Conservation (phyloP, 1,140 invertebrate species). For the Pseudomyrmex pallidus region DNA sequence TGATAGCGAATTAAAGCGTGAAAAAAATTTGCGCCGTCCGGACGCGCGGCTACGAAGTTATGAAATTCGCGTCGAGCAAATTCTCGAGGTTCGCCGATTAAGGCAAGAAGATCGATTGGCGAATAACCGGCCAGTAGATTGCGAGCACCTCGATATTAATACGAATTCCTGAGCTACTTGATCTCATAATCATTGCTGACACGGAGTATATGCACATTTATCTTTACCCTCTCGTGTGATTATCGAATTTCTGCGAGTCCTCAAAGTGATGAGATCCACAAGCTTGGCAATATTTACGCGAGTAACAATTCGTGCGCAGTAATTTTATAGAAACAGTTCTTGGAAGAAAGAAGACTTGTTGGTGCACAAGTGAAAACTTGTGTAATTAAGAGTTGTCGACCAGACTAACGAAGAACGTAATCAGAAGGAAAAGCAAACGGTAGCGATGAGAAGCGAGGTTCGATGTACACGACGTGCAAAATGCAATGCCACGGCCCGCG, state of each 20-base stretch:
- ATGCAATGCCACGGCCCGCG: conserved; percentile 71
- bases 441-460: not conserved
- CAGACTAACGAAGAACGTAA: not conserved
- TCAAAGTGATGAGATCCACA: not conserved
- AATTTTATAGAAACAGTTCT: not conserved
- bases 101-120: conserved; percentile 34
- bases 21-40: conserved; percentile 25
- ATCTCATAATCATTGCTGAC: conserved; percentile 44
- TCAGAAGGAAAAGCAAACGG: not conserved
- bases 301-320: not conserved
- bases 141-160: conserved; percentile 46
- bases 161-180: conserved; percentile 42
- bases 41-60: conserved; percentile 33
- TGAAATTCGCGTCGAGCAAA: conserved; percentile 57
- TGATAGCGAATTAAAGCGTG: conserved; percentile 32
- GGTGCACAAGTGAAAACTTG: not conserved
- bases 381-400: conserved; percentile 31
- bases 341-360: not conserved
- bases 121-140: conserved; percentile 37
- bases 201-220: conserved; percentile 45
- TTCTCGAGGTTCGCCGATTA: conserved; percentile 34
- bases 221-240: conserved; percentile 36
- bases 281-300: not conserved
- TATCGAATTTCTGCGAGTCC: not conserved
- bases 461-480: conserved; percentile 68